Conservation (phyloP, 2,888 invertebrate genomes). For the Chloromyia formosa region DNA sequence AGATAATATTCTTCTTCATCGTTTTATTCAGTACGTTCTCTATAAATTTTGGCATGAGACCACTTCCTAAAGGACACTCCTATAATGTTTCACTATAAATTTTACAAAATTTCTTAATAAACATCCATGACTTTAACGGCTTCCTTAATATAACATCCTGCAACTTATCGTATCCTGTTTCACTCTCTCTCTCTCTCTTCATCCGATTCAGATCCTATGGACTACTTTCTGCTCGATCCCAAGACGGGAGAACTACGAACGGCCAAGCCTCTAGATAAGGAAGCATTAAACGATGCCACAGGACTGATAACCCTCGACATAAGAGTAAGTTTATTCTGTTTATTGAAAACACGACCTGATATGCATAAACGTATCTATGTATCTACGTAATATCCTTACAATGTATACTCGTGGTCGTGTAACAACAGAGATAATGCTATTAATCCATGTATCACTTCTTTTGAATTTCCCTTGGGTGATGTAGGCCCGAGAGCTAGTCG, state of each 20-base stretch:
- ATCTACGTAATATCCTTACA: too few relatives aligned
- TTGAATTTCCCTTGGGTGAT: not conserved
- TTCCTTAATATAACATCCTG: too few relatives aligned
- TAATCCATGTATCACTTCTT: not conserved
- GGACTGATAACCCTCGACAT: conserved; percentile 82
- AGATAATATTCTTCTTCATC: too few relatives aligned
- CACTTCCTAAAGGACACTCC: too few relatives aligned
- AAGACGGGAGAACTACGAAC: conserved; percentile 82
- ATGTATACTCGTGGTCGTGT: too few relatives aligned
- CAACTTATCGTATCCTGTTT: not conserved
- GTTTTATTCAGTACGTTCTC: too few relatives aligned
- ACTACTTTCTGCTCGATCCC: conserved; percentile 84
- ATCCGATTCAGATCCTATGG: conserved; percentile 77
- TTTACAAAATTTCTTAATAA: too few relatives aligned
- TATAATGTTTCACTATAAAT: too few relatives aligned
- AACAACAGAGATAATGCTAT: too few relatives aligned
- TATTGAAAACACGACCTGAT: too few relatives aligned
- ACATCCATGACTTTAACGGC: not conserved
- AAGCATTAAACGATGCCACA: conserved; percentile 80
- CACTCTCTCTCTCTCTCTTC: not conserved
- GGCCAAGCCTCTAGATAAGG: conserved; percentile 85
- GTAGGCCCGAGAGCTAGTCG: conserved; percentile 81
- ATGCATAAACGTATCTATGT: too few relatives aligned
- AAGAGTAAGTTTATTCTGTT: conserved; percentile 66
- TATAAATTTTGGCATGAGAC: too few relatives aligned